These are phyloP conservation scores for Cettia cetti DNA, from an alignment of 2,113 vertebrate species.

Conservation along the genomic window DNA sequence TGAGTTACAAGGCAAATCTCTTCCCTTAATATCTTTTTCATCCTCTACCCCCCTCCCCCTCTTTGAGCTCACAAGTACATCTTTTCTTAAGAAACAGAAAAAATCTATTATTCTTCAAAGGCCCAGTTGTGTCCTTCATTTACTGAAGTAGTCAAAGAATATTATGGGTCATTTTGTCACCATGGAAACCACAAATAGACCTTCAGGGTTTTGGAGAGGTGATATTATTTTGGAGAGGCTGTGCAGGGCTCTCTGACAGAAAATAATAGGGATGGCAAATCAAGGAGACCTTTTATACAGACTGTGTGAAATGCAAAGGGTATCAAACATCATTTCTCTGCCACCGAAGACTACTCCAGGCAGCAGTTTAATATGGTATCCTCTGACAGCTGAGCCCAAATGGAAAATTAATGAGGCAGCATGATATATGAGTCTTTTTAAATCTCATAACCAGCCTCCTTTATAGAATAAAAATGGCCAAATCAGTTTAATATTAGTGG, in stretches of 20 bases:
- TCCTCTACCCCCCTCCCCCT: background rate
- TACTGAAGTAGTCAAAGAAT: conserved; percentile 60
- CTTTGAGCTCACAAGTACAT: conserved; percentile 32
- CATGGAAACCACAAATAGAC: conserved; percentile 66
- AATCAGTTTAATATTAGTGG: conserved; percentile 67
- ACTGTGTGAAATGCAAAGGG: conserved; percentile 49
- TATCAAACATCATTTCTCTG: conserved; percentile 58
- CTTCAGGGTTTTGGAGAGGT: conserved; percentile 62
- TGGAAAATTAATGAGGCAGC: conserved; percentile 68
- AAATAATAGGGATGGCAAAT: conserved; percentile 67
- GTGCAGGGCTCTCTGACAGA: conserved; percentile 32
- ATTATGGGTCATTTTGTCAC: conserved; percentile 66
- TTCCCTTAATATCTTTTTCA: conserved; percentile 52
- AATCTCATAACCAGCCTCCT: conserved; percentile 63
- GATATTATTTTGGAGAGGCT: conserved; percentile 64
- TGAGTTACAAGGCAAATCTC: conserved; percentile 57
- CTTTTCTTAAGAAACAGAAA: conserved; percentile 47
- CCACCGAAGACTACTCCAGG: conserved; percentile 54
- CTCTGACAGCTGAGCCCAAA: conserved; percentile 64
- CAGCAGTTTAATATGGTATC: conserved; percentile 60
- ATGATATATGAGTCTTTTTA: conserved; percentile 65
- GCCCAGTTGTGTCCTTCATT: conserved; percentile 49
- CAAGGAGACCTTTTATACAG: conserved; percentile 63
- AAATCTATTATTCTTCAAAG: conserved; percentile 53
- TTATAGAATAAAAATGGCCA: conserved; percentile 68